Evolutionary conservation across 2,113 vertebrate species (phyloP).

Genomic region (Glareola pratincola): DNA sequence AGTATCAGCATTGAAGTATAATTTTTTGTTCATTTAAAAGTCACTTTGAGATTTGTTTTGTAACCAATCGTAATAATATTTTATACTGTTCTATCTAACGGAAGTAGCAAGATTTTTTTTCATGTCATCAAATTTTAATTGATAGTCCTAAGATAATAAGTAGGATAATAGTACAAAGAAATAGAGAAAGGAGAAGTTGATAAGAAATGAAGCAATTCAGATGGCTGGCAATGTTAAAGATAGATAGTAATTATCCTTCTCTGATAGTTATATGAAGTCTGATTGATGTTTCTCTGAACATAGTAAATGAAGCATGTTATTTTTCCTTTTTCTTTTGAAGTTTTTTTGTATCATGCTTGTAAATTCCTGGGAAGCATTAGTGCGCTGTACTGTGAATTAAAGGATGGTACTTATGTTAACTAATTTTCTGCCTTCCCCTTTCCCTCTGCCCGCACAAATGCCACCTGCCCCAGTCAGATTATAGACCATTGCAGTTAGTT

Average conservation of each 20-base stretch:
- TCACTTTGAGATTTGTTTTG: background rate
- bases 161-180: background rate
- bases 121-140: background rate
- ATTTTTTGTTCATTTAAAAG: background rate
- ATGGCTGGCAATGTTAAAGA: background rate
- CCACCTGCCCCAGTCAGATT: background rate
- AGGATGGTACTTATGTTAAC: background rate
- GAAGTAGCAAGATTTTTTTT: background rate
- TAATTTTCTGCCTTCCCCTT: background rate
- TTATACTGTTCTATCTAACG: background rate
- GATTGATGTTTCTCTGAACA: background rate
- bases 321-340: background rate
- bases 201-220: background rate
- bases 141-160: background rate
- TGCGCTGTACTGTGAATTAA: background rate
- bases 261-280: background rate
- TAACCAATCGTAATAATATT: background rate
- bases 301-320: background rate
- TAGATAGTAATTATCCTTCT: background rate
- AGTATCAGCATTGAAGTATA: background rate
- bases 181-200: background rate
- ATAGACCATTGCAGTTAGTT: background rate
- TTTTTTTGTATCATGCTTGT: background rate
- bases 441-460: background rate
- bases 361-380: background rate